phyloP scores from a whole-genome alignment of 2,888 invertebrate genomes.

The Caenorhabditis sp. region DNA sequence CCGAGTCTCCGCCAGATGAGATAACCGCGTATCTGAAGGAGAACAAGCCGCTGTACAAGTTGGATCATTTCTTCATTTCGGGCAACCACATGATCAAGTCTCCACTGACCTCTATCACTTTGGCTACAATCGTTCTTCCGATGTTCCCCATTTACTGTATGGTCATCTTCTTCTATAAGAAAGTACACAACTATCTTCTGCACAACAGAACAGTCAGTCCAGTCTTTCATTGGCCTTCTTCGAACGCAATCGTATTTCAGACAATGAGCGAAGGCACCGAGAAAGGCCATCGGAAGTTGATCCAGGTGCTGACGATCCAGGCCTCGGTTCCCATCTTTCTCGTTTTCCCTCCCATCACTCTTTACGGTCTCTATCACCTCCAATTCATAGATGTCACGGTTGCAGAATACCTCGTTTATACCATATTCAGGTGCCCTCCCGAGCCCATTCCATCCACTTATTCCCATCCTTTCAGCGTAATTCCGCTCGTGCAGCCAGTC shows the following conservation, averaged over 20 bases:
- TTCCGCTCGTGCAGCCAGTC: slow-evolving; percentile 61
- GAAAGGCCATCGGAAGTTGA: slow-evolving; percentile 52
- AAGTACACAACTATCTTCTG: slow-evolving; percentile 56
- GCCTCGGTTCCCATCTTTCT: slow-evolving; percentile 67
- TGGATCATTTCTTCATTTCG: slow-evolving; percentile 53
- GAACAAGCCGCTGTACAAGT: slow-evolving; percentile 49
- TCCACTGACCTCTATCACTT: slow-evolving; percentile 64
- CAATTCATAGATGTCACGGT: slow-evolving; percentile 63
- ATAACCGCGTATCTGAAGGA: slow-evolving; percentile 57
- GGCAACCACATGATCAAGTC: slow-evolving; percentile 68
- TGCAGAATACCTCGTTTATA: slow-evolving; percentile 68
- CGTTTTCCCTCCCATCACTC: slow-evolving; percentile 69
- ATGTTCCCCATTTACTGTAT: slow-evolving; percentile 71
- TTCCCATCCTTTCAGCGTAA: slow-evolving; percentile 49
- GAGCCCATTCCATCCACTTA: not conserved
- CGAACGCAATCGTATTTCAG: too few relatives aligned
- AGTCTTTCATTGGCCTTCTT: not conserved
- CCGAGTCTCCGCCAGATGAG: slow-evolving; percentile 62
- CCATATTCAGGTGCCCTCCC: slow-evolving; percentile 59
- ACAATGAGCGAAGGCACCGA: slow-evolving; percentile 54
- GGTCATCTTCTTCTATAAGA: slow-evolving; percentile 63
- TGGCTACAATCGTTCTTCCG: slow-evolving; percentile 68
- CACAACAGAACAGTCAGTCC: slow-evolving; percentile 38
- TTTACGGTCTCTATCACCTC: slow-evolving; percentile 68
- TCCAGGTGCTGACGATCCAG: slow-evolving; percentile 68